Conservation (phyloP, 1,140 invertebrate genomes). For the Coboldia fuscipes region DNA sequence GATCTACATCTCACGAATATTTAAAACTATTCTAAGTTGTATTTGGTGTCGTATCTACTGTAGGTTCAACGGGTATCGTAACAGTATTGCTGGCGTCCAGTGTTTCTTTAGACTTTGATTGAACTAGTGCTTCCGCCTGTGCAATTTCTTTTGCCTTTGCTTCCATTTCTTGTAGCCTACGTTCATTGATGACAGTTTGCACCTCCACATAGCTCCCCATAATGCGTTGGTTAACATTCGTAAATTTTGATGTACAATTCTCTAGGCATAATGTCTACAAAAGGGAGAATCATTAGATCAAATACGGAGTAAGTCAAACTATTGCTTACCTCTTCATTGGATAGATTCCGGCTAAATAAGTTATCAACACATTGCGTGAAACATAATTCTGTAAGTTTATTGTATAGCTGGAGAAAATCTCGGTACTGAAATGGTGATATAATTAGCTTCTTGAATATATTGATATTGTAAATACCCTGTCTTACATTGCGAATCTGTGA, state of each 20-base stretch:
- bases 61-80: too few species aligned
- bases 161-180: slow-evolving; percentile 14
- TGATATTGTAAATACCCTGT: not conserved
- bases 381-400: slow-evolving; percentile 67
- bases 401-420: slow-evolving; percentile 70
- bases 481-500: slow-evolving; percentile 1
- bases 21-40: too few species aligned
- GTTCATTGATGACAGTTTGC: slow-evolving; percentile 11
- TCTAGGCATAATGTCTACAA: slow-evolving; percentile 47
- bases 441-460: not conserved
- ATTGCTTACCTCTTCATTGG: slow-evolving; percentile 38
- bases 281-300: slow-evolving; percentile 4
- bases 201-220: slow-evolving; percentile 20
- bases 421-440: slow-evolving; percentile 36
- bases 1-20: too few species aligned
- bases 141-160: slow-evolving; percentile 8
- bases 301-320: not conserved
- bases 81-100: too few species aligned
- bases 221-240: slow-evolving; percentile 68
- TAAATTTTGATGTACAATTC: slow-evolving; percentile 71
- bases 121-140: too few species aligned
- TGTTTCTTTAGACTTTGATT: too few species aligned
- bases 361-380: slow-evolving; percentile 67
- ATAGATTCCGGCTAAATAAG: slow-evolving; percentile 54
- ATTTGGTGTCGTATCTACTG: too few species aligned